These are phyloP conservation scores for Euspilapteryx auroguttella DNA, from an alignment of 2,888 invertebrate genomes.

Conservation along the genomic window DNA sequence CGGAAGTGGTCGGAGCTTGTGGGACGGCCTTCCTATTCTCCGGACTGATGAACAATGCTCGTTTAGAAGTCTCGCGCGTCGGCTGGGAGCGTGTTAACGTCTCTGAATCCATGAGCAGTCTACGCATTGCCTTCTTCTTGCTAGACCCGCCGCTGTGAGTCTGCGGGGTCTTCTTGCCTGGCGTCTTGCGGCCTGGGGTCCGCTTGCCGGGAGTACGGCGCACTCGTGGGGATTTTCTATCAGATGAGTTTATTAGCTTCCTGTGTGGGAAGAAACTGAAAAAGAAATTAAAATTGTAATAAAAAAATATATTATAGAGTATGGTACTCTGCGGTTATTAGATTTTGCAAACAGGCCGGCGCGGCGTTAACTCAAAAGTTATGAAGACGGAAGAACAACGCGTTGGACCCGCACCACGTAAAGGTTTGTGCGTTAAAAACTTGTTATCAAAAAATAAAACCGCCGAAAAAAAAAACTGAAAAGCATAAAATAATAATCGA, in stretches of 20 bases:
- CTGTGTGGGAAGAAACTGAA: slow-evolving; percentile 52
- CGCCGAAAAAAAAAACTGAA: no score
- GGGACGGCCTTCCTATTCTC: slow-evolving; percentile 36
- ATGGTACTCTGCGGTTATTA: no score
- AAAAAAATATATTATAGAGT: no score
- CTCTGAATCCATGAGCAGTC: slow-evolving; percentile 41
- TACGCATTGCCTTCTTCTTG: slow-evolving; percentile 58
- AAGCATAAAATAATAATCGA: no score
- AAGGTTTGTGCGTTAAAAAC: no score
- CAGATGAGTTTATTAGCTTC: slow-evolving; percentile 39
- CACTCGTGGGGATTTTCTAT: slow-evolving; percentile 46
- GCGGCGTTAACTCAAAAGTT: no score
- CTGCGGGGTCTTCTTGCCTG: slow-evolving; percentile 58
- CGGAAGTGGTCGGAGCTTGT: slow-evolving; percentile 26
- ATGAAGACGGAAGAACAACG: no score
- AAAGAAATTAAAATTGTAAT: neutral
- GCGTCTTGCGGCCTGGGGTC: slow-evolving; percentile 54
- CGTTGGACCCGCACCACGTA: no score
- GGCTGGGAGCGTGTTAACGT: slow-evolving; percentile 29
- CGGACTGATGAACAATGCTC: slow-evolving; percentile 77
- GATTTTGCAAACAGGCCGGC: no score
- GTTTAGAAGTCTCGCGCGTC: slow-evolving; percentile 64
- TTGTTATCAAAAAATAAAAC: no score
- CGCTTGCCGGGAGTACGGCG: slow-evolving; percentile 52
- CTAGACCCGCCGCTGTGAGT: slow-evolving; percentile 64